phyloP scores from a whole-genome alignment of 2,888 invertebrate species.

The Agrochola circellaris region DNA sequence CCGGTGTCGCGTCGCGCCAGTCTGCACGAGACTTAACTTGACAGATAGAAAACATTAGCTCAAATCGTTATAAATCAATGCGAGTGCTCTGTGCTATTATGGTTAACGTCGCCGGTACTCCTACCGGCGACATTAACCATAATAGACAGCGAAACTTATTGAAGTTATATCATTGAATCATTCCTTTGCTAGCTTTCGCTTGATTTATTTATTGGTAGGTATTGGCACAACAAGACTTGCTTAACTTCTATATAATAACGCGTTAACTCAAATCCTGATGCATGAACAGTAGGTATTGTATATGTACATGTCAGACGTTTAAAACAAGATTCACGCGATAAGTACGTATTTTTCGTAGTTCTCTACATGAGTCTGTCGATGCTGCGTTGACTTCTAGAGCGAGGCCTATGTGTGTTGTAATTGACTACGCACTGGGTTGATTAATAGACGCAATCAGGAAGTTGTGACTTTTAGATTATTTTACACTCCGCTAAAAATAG shows the following conservation, averaged over 20 bases:
- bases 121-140: too few relatives aligned
- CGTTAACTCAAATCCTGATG: neutral
- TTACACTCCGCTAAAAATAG: neutral
- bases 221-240: neutral
- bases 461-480: neutral
- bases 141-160: constrained; percentile 41
- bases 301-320: neutral
- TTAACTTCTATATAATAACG: too few relatives aligned
- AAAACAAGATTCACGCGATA: neutral
- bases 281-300: neutral
- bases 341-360: constrained; percentile 2
- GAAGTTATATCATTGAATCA: constrained; percentile 49
- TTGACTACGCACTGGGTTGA: constrained; percentile 9
- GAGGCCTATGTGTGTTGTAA: constrained; percentile 27
- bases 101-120: constrained; percentile 35
- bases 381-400: neutral
- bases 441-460: constrained; percentile 13
- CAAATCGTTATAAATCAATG: constrained; percentile 40
- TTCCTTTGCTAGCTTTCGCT: constrained; percentile 32
- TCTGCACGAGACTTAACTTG: constrained; percentile 1
- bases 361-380: constrained; percentile 3
- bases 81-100: constrained; percentile 36
- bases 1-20: too few relatives aligned
- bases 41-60: constrained; percentile 15
- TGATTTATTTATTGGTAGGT: constrained; percentile 15